Base-by-base conservation (phyloP, 2,888 invertebrate species). In the Eristalinus sepulchralis region DNA sequence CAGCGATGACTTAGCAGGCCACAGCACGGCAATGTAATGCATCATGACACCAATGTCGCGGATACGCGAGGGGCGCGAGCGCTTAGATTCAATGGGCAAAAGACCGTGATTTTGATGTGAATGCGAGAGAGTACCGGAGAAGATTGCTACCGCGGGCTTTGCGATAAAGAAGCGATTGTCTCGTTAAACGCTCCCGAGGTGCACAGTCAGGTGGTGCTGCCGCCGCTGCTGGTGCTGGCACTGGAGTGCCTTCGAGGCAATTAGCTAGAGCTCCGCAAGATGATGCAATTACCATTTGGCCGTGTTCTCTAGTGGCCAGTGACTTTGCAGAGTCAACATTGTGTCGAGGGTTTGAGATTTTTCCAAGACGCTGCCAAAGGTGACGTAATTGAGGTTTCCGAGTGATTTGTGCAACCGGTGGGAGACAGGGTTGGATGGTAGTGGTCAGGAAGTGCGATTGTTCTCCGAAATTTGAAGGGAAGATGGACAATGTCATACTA, bases 121-220 rank as follows among this genome's bases (percentile, higher is more conserved):
- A 73, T 36, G 68, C 75, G 39, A 39, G 47, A 6, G 31, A 57
- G n/a, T n/a, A n/a, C n/a, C n/a, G n/a, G n/a, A n/a, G 20, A 13
- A 79, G 79, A 83, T 79, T 68, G 70, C 63, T 66, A 79, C 84
- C 71, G 67, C 63, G 84, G 8, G 57, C 59, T 64, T n/a, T 39
- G 55, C 68, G 81, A 85, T 85, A 85, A 85, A 85, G 78, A 85
- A 82, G 81, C 82, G 78, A 82, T 82, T 85, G 85, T 82, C 72
- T 85, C 24, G 82, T 78, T 82, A 78, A 82, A 73, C 78, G 82
- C 24, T 72, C 71, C 70, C 72, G 77, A 72, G 77, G 53, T 85
- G 73, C 80, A 67, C 64, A 17, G 8, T 64, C 66, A 75, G 59
- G 67, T 76, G 68, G 55, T 20, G 55, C 55, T 20, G 22, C 1